Percentiles rank a stretch among this genome's conserved stretches.
phyloP scores from a whole-genome alignment of 2,888 invertebrate genomes.

The Temnothorax rugatulus region DNA sequence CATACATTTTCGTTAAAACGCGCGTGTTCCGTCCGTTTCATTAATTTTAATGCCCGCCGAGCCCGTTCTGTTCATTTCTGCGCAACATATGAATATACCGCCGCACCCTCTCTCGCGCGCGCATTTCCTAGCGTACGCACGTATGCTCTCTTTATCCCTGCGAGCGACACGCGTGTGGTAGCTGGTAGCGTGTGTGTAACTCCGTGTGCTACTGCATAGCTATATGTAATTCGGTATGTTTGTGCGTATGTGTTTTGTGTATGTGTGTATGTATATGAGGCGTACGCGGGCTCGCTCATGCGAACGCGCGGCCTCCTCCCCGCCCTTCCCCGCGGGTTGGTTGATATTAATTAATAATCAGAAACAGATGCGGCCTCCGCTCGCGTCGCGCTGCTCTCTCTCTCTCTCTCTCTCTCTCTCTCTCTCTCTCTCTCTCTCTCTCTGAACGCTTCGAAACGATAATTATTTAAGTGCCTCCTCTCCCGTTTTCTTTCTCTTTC shows the following conservation, averaged over 20 bases:
- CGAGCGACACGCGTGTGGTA: slow-evolving; percentile 54
- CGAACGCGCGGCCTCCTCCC: slow-evolving; percentile 72
- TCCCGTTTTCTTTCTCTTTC: slow-evolving; percentile 55
- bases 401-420: no score
- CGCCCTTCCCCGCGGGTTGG: slow-evolving; percentile 73
- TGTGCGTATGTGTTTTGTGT: slow-evolving; percentile 10
- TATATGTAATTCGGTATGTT: neutral
- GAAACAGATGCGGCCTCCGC: slow-evolving; percentile 84
- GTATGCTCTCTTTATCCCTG: slow-evolving; percentile 64
- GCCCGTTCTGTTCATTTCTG: slow-evolving; percentile 82
- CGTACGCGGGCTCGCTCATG: slow-evolving; percentile 77
- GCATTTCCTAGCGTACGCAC: slow-evolving; percentile 45
- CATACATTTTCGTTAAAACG: slow-evolving; percentile 84
- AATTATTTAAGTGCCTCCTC: slow-evolving; percentile 83
- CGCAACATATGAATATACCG: slow-evolving; percentile 81
- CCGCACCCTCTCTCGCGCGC: slow-evolving; percentile 31
- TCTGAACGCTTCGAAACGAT: slow-evolving; percentile 78
- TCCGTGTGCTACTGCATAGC: neutral
- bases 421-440: slow-evolving; percentile 5
- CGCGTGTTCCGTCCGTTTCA: slow-evolving; percentile 84
- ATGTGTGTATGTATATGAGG: slow-evolving; percentile 3
- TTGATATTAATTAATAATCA: slow-evolving; percentile 86
- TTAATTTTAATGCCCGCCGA: slow-evolving; percentile 84
- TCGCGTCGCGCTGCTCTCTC: slow-evolving; percentile 55
- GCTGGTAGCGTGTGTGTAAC: slow-evolving; percentile 1